These are phyloP conservation scores for Diorhabda elongata DNA, from an alignment of 1,140 invertebrate species.

Conservation along the genomic window DNA sequence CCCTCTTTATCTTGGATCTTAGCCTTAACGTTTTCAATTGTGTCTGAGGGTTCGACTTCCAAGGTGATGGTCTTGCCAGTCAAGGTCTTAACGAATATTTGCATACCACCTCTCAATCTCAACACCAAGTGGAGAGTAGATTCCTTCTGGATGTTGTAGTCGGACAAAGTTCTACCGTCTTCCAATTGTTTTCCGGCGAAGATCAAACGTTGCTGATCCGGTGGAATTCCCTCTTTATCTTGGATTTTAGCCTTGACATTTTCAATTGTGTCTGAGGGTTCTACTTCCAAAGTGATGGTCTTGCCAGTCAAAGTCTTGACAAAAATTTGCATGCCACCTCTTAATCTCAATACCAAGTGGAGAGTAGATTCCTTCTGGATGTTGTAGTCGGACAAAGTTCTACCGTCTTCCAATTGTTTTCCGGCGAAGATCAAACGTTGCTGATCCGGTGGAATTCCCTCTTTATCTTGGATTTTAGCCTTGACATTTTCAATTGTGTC, in stretches of 20 bases:
- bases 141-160: slow-evolving; percentile 23
- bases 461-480: slow-evolving; percentile 72
- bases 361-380: slow-evolving; percentile 70
- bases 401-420: slow-evolving; percentile 65
- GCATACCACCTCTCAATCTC: slow-evolving; percentile 43
- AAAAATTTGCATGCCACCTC: slow-evolving; percentile 68
- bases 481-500: slow-evolving; percentile 76
- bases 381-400: slow-evolving; percentile 61
- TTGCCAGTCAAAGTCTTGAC: slow-evolving; percentile 19
- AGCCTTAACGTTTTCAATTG: slow-evolving; percentile 63
- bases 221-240: slow-evolving; percentile 47
- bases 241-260: slow-evolving; percentile 65
- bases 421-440: slow-evolving; percentile 61
- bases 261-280: slow-evolving; percentile 55
- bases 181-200: slow-evolving; percentile 22
- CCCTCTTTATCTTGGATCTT: slow-evolving; percentile 59
- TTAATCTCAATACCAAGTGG: slow-evolving; percentile 64
- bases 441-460: slow-evolving; percentile 61
- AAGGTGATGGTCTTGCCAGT: slow-evolving; percentile 17
- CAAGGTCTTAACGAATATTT: slow-evolving; percentile 50
- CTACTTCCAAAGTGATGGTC: slow-evolving; percentile 16
- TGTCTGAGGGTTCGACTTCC: slow-evolving; percentile 45
- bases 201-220: slow-evolving; percentile 18
- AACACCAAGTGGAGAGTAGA: slow-evolving; percentile 18
- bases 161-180: slow-evolving; percentile 19